Percentiles rank a stretch among this genome's conserved stretches.
Evolutionary conservation across 2,113 vertebrate species (phyloP).

Genomic region (Myiopsitta monachus): DNA sequence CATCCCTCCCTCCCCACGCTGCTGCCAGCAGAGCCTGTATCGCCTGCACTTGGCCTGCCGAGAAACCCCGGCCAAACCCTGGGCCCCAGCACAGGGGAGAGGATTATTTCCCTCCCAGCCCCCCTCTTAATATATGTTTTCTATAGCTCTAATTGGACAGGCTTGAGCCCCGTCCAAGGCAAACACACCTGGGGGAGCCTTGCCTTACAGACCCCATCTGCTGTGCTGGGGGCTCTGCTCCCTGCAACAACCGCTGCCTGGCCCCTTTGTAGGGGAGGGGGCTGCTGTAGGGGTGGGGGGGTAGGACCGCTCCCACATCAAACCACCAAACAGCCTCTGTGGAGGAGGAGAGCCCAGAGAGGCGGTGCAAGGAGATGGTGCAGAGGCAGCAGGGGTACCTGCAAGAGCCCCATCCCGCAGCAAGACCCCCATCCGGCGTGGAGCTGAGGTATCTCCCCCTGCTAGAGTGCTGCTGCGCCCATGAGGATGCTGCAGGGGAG

Average conservation of each 20-base stretch:
- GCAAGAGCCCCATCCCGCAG: background rate
- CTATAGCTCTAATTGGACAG: slow-evolving; percentile 35
- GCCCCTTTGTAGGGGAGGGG: slow-evolving; percentile 14
- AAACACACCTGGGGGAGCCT: slow-evolving; percentile 63
- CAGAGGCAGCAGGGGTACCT: background rate
- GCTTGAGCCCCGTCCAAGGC: background rate
- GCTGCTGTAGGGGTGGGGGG: background rate
- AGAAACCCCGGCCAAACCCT: slow-evolving; percentile 21
- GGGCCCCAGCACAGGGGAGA: background rate
- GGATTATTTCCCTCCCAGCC: slow-evolving; percentile 17
- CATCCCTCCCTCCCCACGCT: background rate
- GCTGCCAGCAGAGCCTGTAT: slow-evolving; percentile 31
- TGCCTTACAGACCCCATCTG: slow-evolving; percentile 47
- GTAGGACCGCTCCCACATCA: background rate
- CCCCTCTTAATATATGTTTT: background rate
- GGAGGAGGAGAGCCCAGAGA: background rate
- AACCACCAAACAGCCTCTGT: background rate
- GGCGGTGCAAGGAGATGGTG: background rate
- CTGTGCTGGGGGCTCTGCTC: background rate
- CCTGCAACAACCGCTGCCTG: background rate
- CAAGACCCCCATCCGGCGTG: background rate
- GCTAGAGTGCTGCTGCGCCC: background rate
- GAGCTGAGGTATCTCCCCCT: slow-evolving; percentile 9
- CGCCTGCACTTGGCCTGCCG: background rate
- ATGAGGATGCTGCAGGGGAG: background rate